Percentiles rank a stretch among this genome's conserved stretches.
Evolutionary conservation across 2,113 vertebrate species (phyloP).

Genomic region (Pachyramphus minor): DNA sequence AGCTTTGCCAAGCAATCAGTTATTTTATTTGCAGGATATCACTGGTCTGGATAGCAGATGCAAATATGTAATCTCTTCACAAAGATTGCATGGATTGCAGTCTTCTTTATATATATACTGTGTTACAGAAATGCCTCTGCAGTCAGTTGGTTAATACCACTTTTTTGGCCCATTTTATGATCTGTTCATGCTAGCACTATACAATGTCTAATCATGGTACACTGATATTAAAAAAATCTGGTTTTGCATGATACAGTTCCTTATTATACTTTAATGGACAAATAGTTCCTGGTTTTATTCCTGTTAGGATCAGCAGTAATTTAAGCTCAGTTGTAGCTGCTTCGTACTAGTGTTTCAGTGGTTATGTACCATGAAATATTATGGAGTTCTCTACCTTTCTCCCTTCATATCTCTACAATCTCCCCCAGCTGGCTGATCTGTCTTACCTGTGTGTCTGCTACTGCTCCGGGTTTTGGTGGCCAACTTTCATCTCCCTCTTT

Average conservation of each 20-base stretch:
- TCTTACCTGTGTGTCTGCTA: not conserved
- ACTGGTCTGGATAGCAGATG: not conserved
- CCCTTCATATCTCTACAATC: not conserved
- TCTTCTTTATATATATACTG: not conserved
- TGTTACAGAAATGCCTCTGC: not conserved
- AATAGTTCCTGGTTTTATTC: not conserved
- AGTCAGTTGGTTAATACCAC: not conserved
- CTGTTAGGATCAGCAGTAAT: not conserved
- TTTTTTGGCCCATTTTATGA: not conserved
- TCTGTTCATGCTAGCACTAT: not conserved
- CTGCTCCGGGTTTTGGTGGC: not conserved
- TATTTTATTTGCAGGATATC: not conserved
- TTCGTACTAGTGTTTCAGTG: not conserved
- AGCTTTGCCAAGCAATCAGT: not conserved
- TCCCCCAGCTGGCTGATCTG: not conserved
- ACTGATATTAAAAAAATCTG: not conserved
- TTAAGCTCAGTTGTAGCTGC: not conserved
- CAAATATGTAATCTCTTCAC: not conserved
- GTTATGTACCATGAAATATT: not conserved
- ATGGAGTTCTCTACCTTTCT: not conserved
- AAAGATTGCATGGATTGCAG: not conserved
- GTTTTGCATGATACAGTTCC: not conserved
- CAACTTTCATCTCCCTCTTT: not conserved
- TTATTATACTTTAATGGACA: not conserved
- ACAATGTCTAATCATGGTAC: not conserved